Percentiles rank a stretch among this genome's conserved stretches.
Evolutionary conservation across 2,797 vertebrate genomes (phyloP).

Genomic region (Moxostoma hubbsi): DNA sequence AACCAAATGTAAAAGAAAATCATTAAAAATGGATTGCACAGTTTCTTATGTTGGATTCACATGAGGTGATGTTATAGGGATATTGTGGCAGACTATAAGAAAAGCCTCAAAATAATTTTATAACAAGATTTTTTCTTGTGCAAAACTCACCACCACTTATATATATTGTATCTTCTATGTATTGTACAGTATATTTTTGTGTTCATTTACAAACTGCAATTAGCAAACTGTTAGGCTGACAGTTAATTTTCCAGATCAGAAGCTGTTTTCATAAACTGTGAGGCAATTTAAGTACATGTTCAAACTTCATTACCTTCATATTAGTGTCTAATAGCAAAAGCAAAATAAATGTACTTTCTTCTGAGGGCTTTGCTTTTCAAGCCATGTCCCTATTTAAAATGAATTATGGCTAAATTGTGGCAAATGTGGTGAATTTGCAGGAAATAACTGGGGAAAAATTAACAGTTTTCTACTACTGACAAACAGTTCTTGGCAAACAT

Average conservation of each 20-base stretch:
- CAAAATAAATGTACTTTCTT: not conserved
- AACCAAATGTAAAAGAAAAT: not conserved
- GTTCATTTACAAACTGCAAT: conserved; percentile 39
- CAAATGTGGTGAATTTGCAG: too few relatives aligned
- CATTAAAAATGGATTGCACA: not conserved
- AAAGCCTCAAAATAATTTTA: too few relatives aligned
- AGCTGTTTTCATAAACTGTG: not conserved
- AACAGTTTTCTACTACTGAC: too few relatives aligned
- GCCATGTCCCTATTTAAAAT: too few relatives aligned
- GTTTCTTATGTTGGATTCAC: not conserved
- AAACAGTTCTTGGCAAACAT: too few relatives aligned
- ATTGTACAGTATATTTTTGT: conserved; percentile 10
- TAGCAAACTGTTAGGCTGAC: conserved; percentile 49
- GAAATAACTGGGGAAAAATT: too few relatives aligned
- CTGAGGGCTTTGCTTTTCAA: not conserved
- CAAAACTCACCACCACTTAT: too few relatives aligned
- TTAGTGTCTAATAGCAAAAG: conserved; percentile 28
- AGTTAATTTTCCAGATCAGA: conserved; percentile 44
- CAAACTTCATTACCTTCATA: conserved; percentile 27
- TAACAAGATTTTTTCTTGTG: too few relatives aligned
- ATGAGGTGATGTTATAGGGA: not conserved
- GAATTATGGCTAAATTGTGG: too few relatives aligned
- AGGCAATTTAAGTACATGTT: conserved; percentile 48
- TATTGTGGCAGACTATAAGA: not conserved
- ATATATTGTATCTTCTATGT: too few relatives aligned